Evolutionary conservation across 2,797 vertebrate genomes (phyloP).

Genomic region (Acanthurus lineatus): DNA sequence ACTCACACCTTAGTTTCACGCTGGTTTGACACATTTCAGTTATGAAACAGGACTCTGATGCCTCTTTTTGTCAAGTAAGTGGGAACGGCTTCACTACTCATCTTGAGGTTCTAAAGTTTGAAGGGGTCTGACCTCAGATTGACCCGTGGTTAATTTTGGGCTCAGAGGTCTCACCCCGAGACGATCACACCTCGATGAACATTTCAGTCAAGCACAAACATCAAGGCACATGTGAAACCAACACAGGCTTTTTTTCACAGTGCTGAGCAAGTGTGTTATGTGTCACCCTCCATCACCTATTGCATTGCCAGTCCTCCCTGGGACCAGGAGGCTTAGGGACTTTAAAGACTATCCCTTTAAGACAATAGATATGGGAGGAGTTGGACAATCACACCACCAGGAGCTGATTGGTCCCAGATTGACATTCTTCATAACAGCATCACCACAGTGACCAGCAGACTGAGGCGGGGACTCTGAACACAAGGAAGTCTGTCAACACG

Average conservation of each 20-base stretch:
- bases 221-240: conserved; percentile 7
- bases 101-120: background rate
- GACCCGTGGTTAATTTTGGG: conserved; percentile 16
- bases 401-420: conserved; percentile 76
- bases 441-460: conserved; percentile 45
- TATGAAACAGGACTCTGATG: background rate
- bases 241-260: background rate
- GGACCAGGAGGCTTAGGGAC: conserved; percentile 41
- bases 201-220: background rate
- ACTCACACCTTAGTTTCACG: background rate
- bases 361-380: conserved; percentile 84
- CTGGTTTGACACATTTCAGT: conserved; percentile 8
- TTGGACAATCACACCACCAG: conserved; percentile 85
- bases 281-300: conserved; percentile 42
- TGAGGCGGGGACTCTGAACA: conserved; percentile 39
- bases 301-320: conserved; percentile 12
- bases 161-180: background rate
- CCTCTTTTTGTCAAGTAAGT: conserved; percentile 1
- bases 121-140: background rate
- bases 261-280: background rate
- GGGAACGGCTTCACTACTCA: background rate
- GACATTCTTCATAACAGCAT: conserved; percentile 73
- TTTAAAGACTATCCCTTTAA: conserved; percentile 80
- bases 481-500: conserved; percentile 36
- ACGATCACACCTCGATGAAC: conserved; percentile 20